Percentiles rank a stretch among this genome's conserved stretches.
These are phyloP conservation scores for Lasioglossum lativentre DNA, from an alignment of 2,888 invertebrate genomes.

Conservation along the genomic window DNA sequence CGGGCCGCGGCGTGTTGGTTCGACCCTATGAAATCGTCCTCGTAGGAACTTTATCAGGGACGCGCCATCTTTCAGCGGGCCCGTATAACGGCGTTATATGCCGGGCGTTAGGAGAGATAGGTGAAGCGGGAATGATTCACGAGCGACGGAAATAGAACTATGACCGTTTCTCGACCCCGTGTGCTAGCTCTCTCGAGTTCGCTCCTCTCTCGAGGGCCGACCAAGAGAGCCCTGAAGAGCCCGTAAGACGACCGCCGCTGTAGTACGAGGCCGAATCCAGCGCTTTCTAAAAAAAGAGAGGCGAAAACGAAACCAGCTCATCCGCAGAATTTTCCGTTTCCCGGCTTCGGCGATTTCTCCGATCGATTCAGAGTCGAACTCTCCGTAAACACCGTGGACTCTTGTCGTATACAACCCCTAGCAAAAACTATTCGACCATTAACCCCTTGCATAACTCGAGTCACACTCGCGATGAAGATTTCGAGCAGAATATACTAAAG, in stretches of 20 bases:
- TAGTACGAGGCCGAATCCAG: slow-evolving; percentile 62
- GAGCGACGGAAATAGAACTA: slow-evolving; percentile 83
- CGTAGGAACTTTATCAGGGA: slow-evolving; percentile 47
- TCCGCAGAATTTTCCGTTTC: background rate
- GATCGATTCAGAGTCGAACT: slow-evolving; percentile 14
- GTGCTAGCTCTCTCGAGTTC: slow-evolving; percentile 70
- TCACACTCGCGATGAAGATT: too few species aligned
- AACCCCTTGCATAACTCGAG: background rate
- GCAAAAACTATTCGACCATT: background rate
- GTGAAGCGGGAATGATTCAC: slow-evolving; percentile 82
- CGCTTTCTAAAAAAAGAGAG: slow-evolving; percentile 30
- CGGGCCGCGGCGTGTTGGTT: background rate
- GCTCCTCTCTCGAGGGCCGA: slow-evolving; percentile 67
- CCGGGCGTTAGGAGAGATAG: slow-evolving; percentile 73
- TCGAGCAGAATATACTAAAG: too few species aligned
- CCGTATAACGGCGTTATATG: slow-evolving; percentile 51
- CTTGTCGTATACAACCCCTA: background rate
- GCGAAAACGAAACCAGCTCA: background rate
- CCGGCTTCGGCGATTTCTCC: slow-evolving; percentile 18
- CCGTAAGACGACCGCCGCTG: slow-evolving; percentile 59
- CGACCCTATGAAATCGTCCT: slow-evolving; percentile 37
- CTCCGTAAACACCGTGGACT: background rate
- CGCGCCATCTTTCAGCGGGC: slow-evolving; percentile 50
- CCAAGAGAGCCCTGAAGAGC: slow-evolving; percentile 67
- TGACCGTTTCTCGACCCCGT: slow-evolving; percentile 73